Conservation (phyloP, 2,888 invertebrate species). For the Choreutis nemorana region DNA sequence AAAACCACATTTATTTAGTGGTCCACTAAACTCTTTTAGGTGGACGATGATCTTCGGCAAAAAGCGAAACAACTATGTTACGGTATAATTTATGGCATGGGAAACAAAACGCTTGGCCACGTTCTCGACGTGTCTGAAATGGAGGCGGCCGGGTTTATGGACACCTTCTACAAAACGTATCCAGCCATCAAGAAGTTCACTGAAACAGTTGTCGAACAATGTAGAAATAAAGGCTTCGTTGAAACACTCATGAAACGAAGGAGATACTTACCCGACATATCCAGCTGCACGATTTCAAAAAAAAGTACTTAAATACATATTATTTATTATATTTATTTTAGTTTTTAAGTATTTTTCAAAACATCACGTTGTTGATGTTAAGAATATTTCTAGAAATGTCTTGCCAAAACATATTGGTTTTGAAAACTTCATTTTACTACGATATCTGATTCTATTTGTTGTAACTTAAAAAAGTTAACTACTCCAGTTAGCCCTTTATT, state of each 20-base stretch:
- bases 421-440: no score
- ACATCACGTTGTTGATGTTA: no score
- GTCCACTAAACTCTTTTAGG: conserved; percentile 48
- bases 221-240: conserved; percentile 77
- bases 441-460: no score
- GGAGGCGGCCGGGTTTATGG: conserved; percentile 81
- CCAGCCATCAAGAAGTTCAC: conserved; percentile 72
- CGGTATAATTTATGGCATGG: conserved; percentile 98
- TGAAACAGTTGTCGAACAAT: conserved; percentile 64
- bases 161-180: conserved; percentile 81
- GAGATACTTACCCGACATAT: conserved; percentile 80
- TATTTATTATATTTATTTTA: no score
- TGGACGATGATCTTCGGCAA: conserved; percentile 81
- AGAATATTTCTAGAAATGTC: no score
- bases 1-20: no score
- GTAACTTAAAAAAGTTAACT: no score
- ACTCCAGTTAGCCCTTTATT: no score
- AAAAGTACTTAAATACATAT: conserved; percentile 59
- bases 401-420: no score
- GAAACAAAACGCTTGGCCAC: conserved; percentile 80
- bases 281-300: conserved; percentile 62
- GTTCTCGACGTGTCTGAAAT: conserved; percentile 79
- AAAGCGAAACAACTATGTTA: conserved; percentile 94
- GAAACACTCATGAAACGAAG: conserved; percentile 83
- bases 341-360: no score